A percentile compares a stretch with the other conserved stretches of the same genome.
Evolutionary conservation across 2,888 invertebrate species (phyloP).

Genomic region (Chironomus riparius): DNA sequence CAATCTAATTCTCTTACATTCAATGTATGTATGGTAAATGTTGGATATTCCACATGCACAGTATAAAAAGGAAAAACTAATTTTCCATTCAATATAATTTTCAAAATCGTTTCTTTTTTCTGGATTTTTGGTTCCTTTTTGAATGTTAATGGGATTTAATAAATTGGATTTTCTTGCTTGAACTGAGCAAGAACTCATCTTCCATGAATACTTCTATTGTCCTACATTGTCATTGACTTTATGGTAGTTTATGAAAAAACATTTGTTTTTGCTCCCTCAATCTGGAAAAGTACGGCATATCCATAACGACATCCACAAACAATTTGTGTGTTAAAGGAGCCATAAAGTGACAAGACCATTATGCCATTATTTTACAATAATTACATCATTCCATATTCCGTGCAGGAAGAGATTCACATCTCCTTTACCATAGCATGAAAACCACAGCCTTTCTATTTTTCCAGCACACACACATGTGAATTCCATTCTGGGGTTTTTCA

Average conservation of each 20-base stretch:
- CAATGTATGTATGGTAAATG: no score
- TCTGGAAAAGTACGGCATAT: no score
- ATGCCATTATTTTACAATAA: conserved; percentile 15
- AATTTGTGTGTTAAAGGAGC: background rate
- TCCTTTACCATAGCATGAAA: no score
- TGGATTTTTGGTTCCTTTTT: background rate
- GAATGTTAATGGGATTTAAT: background rate
- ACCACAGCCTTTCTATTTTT: background rate
- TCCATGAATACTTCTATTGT: no score
- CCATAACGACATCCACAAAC: background rate
- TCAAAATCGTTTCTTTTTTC: background rate
- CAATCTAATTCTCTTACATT: conserved; percentile 10
- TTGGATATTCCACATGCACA: background rate
- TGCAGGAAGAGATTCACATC: no score
- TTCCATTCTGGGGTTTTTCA: background rate
- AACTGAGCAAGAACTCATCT: no score
- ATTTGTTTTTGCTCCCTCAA: no score
- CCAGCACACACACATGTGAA: background rate
- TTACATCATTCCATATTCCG: background rate
- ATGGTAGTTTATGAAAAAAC: no score
- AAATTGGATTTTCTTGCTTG: background rate
- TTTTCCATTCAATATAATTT: conserved; percentile 27
- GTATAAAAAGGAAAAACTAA: conserved; percentile 4
- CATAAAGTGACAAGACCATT: conserved; percentile 24
- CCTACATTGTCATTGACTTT: no score